Percentiles rank a stretch among this genome's conserved stretches.
Conservation (phyloP, 2,113 vertebrate species). For the Ctenomys sociabilis region DNA sequence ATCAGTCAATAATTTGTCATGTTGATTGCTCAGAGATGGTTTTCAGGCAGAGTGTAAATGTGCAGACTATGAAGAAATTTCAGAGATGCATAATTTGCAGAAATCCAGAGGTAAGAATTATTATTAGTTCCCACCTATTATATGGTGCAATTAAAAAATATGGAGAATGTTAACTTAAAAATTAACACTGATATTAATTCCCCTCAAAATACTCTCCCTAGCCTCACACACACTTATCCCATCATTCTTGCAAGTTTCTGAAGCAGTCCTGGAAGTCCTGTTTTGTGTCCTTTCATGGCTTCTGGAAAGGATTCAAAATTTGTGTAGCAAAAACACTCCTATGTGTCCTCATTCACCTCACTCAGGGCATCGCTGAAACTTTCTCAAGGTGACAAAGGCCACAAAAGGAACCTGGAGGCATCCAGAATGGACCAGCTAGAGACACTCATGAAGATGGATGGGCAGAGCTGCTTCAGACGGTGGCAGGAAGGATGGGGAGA, state of each 20-base stretch:
- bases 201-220: not conserved
- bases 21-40: conserved; percentile 87
- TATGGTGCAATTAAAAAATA: not conserved
- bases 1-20: conserved; percentile 66
- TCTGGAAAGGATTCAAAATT: not conserved
- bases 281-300: not conserved
- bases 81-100: conserved; percentile 78
- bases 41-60: conserved; percentile 91
- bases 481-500: not conserved
- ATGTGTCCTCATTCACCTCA: not conserved
- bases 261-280: not conserved
- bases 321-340: not conserved
- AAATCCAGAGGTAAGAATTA: conserved; percentile 55
- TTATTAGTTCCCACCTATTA: not conserved
- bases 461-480: not conserved
- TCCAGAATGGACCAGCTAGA: not conserved
- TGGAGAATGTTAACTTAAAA: not conserved
- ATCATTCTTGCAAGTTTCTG: not conserved
- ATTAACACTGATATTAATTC: not conserved
- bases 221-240: not conserved
- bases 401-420: not conserved
- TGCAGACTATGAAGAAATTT: conserved; percentile 91
- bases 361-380: not conserved
- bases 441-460: not conserved
- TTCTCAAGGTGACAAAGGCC: not conserved